Conservation (phyloP, 23 tunicate species). For the Ascidia mentula region DNA sequence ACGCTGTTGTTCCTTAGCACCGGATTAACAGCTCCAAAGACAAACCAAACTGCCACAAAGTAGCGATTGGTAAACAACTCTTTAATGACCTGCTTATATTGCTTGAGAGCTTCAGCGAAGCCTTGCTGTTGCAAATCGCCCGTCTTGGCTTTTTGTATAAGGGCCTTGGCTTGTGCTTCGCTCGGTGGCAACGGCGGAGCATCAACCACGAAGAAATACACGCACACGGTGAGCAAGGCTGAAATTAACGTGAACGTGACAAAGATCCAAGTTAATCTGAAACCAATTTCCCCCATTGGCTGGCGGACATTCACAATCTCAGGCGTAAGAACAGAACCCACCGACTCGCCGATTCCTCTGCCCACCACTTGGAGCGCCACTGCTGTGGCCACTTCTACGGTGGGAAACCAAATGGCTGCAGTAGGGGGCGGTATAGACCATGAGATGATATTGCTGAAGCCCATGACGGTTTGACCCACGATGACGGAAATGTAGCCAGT, state of each 20-base stretch:
- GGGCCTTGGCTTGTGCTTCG: constrained; percentile 49
- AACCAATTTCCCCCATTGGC: constrained; percentile 26
- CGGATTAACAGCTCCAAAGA: constrained; percentile 49
- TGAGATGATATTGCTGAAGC: constrained; percentile 52
- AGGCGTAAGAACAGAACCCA: constrained; percentile 55
- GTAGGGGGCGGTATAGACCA: constrained; percentile 65
- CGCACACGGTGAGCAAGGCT: constrained; percentile 13
- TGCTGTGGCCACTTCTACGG: constrained; percentile 61
- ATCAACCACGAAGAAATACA: constrained; percentile 32
- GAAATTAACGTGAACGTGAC: constrained; percentile 25
- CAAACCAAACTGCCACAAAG: constrained; percentile 50
- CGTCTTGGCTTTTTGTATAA: constrained; percentile 14
- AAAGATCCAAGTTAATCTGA: constrained; percentile 40
- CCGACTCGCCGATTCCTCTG: constrained; percentile 64
- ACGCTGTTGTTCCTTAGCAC: constrained; percentile 60
- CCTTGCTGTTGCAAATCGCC: constrained; percentile 28
- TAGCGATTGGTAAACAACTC: constrained; percentile 31
- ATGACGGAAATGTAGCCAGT: constrained; percentile 43
- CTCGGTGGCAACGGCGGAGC: constrained; percentile 69
- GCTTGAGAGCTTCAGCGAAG: constrained; percentile 25
- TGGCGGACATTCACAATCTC: constrained; percentile 26
- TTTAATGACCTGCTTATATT: constrained; percentile 30
- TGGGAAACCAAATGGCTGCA: constrained; percentile 74
- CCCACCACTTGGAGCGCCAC: constrained; percentile 71
- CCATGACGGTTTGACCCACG: constrained; percentile 59